Evolutionary conservation across 1,140 invertebrate genomes (phyloP), one percentile per base, ranked within the genome.

Genomic region (Prorops nasuta): DNA sequence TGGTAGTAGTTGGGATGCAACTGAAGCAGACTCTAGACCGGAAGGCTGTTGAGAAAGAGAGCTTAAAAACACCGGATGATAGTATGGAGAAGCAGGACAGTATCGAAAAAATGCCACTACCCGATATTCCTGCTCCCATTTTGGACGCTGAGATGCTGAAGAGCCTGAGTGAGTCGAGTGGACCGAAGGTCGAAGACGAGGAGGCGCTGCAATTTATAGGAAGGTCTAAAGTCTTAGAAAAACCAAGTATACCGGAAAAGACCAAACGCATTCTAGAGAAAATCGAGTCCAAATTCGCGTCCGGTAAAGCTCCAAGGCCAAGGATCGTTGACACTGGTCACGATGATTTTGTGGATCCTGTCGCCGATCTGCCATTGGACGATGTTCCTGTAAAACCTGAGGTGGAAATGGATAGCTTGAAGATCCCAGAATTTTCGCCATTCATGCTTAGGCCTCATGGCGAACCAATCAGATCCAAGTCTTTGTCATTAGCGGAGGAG

Each of bases 321-420:
- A 76, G 68, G 53, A 75, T 78, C 24, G 74, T 78, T 38, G 74
- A 78, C 44, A 75, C 74, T 1, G 74, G 74, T 14, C 67, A 66
- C 39, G 76, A 77, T 42, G 76, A 78, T 56, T 78, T 78, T 48
- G 72, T 78, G 7, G 74, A 78, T 42, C 76, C 74, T 2, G 71
- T 78, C 3, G 74, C 74, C 0, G 74, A 78, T 44, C 60, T 78
- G 49, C 76, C 76, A n/a, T 54, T 78, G 14, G 76, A 78, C 40
- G 74, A 78, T 44, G 64, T 77, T 3, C 73, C 76, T 4, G 67
- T 77, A 1, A 78, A 78, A 53, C 73, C 73, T 3, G 60, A 66
- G n/a, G 50, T 77, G 46, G 76, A 77, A 46, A 61, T 77, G 48
- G 76, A 78, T 51, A 67, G 69, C 44, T 54, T 78, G 1, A 77